Percentiles rank a stretch among this genome's conserved stretches.
phyloP scores from a whole-genome alignment of 2,113 vertebrate species.

The Alligator sinensis region DNA sequence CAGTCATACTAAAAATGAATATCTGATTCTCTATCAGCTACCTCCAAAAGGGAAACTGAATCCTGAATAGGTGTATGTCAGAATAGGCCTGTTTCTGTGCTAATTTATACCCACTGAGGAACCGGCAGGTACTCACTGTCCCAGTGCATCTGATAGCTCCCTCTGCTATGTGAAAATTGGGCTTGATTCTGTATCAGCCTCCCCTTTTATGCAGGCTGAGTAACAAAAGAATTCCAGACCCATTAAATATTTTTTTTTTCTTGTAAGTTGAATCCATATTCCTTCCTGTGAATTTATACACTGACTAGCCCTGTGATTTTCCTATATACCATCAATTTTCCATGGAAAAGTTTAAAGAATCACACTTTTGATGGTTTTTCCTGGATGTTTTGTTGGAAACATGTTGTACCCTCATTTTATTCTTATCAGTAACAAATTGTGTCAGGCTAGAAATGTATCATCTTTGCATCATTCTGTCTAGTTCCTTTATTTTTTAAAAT shows the following conservation, averaged over 20 bases:
- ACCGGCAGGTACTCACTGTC: constrained; percentile 4
- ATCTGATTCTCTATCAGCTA: constrained; percentile 26
- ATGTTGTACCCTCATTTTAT: neutral
- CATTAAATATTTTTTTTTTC: constrained; percentile 29
- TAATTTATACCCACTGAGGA: neutral
- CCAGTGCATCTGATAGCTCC: neutral
- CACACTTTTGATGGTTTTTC: neutral
- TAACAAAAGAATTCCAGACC: constrained; percentile 29
- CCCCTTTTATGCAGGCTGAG: neutral
- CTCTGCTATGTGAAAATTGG: neutral
- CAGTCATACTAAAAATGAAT: constrained; percentile 16
- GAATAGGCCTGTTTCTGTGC: constrained; percentile 33
- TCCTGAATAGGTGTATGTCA: neutral
- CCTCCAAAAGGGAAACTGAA: neutral
- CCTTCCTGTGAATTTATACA: constrained; percentile 3
- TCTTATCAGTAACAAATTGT: constrained; percentile 2
- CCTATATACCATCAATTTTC: neutral
- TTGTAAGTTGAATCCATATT: neutral
- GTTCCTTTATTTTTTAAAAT: constrained; percentile 26
- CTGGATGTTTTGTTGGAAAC: neutral
- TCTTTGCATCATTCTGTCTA: neutral
- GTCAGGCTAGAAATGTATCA: neutral
- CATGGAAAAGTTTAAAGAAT: constrained; percentile 33
- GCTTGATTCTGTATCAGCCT: constrained; percentile 41
- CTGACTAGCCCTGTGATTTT: neutral